phyloP scores from a whole-genome alignment of 2,888 invertebrate species.

The Liopterus haemorrhoidalis region DNA sequence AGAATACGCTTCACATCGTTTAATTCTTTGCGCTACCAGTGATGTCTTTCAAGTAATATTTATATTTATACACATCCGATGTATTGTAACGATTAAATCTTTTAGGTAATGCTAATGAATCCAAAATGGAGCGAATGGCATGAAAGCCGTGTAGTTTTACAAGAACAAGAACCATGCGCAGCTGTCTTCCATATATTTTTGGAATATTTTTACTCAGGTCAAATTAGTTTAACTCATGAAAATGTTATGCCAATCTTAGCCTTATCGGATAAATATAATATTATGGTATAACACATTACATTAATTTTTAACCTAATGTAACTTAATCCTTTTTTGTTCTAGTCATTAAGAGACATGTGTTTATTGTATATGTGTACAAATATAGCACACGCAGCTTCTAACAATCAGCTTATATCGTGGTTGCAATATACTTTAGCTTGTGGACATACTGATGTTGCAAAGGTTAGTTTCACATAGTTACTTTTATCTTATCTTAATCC shows the following conservation, averaged over 20 bases:
- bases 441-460: slow-evolving; percentile 64
- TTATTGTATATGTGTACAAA: slow-evolving; percentile 82
- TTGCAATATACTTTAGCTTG: slow-evolving; percentile 83
- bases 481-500: not conserved
- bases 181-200: slow-evolving; percentile 83
- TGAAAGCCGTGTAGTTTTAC: slow-evolving; percentile 74
- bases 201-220: slow-evolving; percentile 82
- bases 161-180: slow-evolving; percentile 80
- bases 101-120: slow-evolving; percentile 90
- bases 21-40: slow-evolving; percentile 88
- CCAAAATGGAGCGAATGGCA: slow-evolving; percentile 89
- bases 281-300: slow-evolving; percentile 54
- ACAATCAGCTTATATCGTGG: slow-evolving; percentile 83
- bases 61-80: slow-evolving; percentile 15
- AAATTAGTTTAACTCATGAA: slow-evolving; percentile 75
- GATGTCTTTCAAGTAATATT: slow-evolving; percentile 82
- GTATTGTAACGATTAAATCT: slow-evolving; percentile 20
- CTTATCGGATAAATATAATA: slow-evolving; percentile 92
- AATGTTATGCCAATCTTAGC: slow-evolving; percentile 83
- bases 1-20: slow-evolving; percentile 80
- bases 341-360: slow-evolving; percentile 79
- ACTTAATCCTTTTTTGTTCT: slow-evolving; percentile 29
- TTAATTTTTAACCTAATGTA: slow-evolving; percentile 12
- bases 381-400: slow-evolving; percentile 75
- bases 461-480: slow-evolving; percentile 42